Evolutionary conservation across 2,888 invertebrate species (phyloP).

Genomic region (Zonitis immaculata): DNA sequence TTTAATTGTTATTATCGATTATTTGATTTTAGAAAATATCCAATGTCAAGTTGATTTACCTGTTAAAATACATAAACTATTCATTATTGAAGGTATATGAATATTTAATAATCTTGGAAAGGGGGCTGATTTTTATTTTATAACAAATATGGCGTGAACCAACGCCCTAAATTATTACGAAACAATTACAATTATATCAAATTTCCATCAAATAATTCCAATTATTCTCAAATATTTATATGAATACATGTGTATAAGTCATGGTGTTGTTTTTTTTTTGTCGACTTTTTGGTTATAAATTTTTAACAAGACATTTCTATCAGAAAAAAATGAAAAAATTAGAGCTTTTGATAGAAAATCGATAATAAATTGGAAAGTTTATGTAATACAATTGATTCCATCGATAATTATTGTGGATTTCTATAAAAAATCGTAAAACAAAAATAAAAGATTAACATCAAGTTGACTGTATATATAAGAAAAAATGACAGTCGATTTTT

Average conservation of each 20-base stretch:
- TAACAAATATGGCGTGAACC: slow-evolving; percentile 48
- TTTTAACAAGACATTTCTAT: slow-evolving; percentile 41
- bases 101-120: no score
- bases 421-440: slow-evolving; percentile 38
- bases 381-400: slow-evolving; percentile 11
- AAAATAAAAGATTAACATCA: slow-evolving; percentile 30
- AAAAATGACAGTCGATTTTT: slow-evolving; percentile 40
- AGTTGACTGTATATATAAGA: slow-evolving; percentile 19
- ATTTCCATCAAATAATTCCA: neutral
- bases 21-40: no score
- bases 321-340: slow-evolving; percentile 22
- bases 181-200: slow-evolving; percentile 10
- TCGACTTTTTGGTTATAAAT: slow-evolving; percentile 50
- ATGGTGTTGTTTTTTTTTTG: slow-evolving; percentile 38
- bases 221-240: neutral
- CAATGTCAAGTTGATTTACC: no score
- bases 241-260: no score
- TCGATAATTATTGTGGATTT: no score
- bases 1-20: no score
- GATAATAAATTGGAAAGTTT: slow-evolving; percentile 22
- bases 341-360: slow-evolving; percentile 22
- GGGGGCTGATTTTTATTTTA: slow-evolving; percentile 35
- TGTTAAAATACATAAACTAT: slow-evolving; percentile 21
- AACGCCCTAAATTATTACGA: slow-evolving; percentile 44
- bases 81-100: no score